Percentiles rank a stretch among this genome's conserved stretches.
Evolutionary conservation across 2,113 vertebrate species (phyloP).

Genomic region (Phylloscopus trochilus): DNA sequence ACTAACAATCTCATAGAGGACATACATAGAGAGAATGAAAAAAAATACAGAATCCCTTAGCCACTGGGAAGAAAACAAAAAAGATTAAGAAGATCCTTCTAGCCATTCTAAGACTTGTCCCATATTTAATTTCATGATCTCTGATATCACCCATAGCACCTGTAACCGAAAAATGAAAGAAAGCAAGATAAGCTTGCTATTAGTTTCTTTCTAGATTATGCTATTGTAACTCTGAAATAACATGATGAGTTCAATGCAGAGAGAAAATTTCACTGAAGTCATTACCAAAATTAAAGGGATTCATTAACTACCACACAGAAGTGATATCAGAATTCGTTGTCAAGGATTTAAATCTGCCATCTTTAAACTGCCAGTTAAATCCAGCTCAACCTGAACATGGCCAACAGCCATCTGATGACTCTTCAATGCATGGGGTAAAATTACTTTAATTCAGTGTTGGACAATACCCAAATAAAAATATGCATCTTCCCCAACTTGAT

Average conservation of each 20-base stretch:
- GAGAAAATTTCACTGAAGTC: not conserved
- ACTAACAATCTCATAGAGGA: not conserved
- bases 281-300: not conserved
- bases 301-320: not conserved
- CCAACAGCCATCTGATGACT: not conserved
- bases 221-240: not conserved
- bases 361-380: not conserved
- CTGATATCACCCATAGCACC: not conserved
- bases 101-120: not conserved
- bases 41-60: not conserved
- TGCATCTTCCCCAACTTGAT: not conserved
- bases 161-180: not conserved
- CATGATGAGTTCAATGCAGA: not conserved
- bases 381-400: not conserved
- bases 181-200: not conserved
- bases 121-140: not conserved
- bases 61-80: not conserved
- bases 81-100: not conserved
- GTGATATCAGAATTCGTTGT: not conserved
- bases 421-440: not conserved
- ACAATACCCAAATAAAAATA: slow-evolving; percentile 19
- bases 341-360: not conserved
- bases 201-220: not conserved
- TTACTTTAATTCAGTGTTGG: slow-evolving; percentile 15
- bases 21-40: not conserved